A percentile compares a stretch with the other conserved stretches of the same genome.
phyloP scores from a whole-genome alignment of 2,888 invertebrate genomes.

The Zaprionus bogoriensis region DNA sequence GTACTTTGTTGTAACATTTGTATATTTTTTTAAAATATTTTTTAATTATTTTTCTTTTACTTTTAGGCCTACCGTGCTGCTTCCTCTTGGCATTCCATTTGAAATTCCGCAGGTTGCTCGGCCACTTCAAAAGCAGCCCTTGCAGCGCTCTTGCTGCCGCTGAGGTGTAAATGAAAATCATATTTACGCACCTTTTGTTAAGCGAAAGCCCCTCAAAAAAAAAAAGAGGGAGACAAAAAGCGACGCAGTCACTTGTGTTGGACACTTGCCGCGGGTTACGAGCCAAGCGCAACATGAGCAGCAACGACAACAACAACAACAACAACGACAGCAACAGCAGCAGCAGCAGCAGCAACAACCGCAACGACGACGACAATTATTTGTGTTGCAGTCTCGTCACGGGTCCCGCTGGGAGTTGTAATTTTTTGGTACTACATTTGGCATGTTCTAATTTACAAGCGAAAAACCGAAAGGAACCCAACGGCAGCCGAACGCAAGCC shows the following conservation, averaged over 20 bases:
- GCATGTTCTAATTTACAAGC: conserved; percentile 80
- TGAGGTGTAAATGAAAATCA: conserved; percentile 71
- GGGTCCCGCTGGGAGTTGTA: conserved; percentile 32
- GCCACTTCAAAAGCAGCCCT: conserved; percentile 60
- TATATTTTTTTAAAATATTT: background rate
- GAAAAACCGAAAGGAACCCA: conserved; percentile 49
- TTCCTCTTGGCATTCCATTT: background rate
- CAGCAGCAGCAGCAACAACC: conserved; percentile 12
- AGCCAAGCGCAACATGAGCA: conserved; percentile 19
- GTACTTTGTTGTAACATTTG: background rate
- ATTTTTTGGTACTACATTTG: conserved; percentile 53
- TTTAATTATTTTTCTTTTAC: background rate
- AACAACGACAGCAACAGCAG: conserved; percentile 28
- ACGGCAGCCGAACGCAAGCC: conserved; percentile 67
- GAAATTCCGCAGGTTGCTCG: conserved; percentile 34
- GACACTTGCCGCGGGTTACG: conserved; percentile 57
- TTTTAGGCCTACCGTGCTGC: no score
- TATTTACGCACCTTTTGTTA: conserved; percentile 63
- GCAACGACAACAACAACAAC: conserved; percentile 28
- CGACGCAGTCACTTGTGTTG: conserved; percentile 15
- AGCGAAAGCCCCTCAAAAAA: conserved; percentile 4
- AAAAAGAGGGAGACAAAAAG: background rate
- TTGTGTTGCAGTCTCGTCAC: conserved; percentile 37
- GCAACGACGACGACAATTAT: conserved; percentile 18
- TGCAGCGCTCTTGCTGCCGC: conserved; percentile 36